Conservation (phyloP, 2,797 vertebrate genomes). For the Diglossa cyanea region DNA sequence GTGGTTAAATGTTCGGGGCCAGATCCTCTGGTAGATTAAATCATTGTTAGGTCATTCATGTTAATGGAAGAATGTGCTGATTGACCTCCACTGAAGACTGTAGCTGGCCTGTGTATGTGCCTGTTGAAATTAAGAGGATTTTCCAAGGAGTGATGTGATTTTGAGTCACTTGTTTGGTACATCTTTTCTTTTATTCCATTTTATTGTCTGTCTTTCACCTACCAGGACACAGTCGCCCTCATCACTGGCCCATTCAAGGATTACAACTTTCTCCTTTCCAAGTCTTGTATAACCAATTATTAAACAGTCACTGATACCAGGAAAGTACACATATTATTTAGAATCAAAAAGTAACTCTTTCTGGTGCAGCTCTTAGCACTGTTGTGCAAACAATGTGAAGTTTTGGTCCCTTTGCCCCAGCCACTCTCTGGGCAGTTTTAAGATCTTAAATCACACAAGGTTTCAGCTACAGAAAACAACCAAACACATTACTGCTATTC, state of each 20-base stretch:
- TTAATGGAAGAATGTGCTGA: constrained; percentile 36
- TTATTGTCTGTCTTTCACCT: not conserved
- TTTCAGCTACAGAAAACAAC: not conserved
- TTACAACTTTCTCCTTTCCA: not conserved
- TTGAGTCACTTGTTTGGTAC: constrained; percentile 46
- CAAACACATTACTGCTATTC: not conserved
- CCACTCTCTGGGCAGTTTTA: not conserved
- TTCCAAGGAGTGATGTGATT: constrained; percentile 57
- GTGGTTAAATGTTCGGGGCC: not conserved
- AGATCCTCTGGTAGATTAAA: constrained; percentile 3
- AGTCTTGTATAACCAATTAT: not conserved
- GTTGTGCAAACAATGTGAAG: not conserved
- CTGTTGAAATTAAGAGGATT: not conserved
- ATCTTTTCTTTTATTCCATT: constrained; percentile 17
- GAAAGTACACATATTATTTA: not conserved
- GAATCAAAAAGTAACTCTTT: not conserved
- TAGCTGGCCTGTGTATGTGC: not conserved
- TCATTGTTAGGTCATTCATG: constrained; percentile 28
- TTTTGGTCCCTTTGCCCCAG: not conserved
- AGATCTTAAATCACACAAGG: not conserved
- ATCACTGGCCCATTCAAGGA: not conserved
- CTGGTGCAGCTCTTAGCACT: not conserved
- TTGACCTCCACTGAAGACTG: constrained; percentile 8
- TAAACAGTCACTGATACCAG: not conserved
- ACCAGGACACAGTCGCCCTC: not conserved